Conservation (phyloP, 1,140 invertebrate genomes). For the Drosophila saltans region DNA sequence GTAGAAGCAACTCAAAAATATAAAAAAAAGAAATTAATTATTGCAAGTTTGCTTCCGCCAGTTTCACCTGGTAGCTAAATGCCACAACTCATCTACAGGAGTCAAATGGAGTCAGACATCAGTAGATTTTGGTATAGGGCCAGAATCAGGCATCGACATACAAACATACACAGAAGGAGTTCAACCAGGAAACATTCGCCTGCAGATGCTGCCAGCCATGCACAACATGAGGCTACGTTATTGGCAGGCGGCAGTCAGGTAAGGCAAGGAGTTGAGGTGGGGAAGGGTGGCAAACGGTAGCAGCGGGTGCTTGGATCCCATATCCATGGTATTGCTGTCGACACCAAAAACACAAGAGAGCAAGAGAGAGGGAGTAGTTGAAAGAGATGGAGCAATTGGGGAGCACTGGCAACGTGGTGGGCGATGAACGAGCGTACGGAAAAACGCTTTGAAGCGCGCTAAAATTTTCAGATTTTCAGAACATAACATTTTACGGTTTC, state of each 20-base stretch:
- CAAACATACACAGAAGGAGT: background rate
- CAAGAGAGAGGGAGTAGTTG: background rate
- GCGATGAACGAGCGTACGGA: conserved; percentile 13
- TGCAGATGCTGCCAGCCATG: conserved; percentile 23
- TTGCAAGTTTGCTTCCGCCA: background rate
- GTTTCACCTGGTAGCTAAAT: background rate
- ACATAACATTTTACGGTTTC: conserved; percentile 81
- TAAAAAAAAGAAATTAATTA: conserved; percentile 10
- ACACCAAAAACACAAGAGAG: conserved; percentile 15
- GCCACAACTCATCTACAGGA: background rate
- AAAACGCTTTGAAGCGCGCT: conserved; percentile 69
- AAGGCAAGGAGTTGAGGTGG: background rate
- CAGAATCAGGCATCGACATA: conserved; percentile 6
- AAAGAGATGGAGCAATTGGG: too few species aligned
- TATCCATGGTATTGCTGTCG: conserved; percentile 19
- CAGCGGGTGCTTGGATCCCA: conserved; percentile 19
- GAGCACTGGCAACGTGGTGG: background rate
- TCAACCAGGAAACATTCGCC: conserved; percentile 20
- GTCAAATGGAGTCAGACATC: conserved; percentile 3
- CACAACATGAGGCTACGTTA: conserved; percentile 31
- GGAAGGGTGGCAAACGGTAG: conserved; percentile 16
- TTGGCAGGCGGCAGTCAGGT: conserved; percentile 56
- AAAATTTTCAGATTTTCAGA: conserved; percentile 79
- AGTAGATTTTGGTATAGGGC: background rate
- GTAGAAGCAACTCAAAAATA: background rate